Evolutionary conservation across 2,797 vertebrate species (phyloP).

Genomic region (Pipistrellus pygmaeus): DNA sequence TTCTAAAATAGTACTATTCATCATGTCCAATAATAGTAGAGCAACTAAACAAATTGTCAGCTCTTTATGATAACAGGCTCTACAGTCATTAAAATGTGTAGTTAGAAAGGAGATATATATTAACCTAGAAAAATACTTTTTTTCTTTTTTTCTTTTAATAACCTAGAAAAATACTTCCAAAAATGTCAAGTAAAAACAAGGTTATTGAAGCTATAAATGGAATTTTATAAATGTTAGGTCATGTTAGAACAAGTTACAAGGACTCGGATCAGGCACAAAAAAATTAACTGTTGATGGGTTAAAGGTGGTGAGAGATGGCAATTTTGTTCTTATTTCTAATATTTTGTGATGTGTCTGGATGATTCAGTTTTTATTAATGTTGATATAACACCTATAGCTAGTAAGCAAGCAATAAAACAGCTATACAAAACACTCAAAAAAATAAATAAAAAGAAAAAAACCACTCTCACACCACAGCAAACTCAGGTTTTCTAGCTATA

Average conservation of each 20-base stretch:
- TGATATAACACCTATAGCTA: background rate
- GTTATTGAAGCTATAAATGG: background rate
- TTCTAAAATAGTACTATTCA: background rate
- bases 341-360: constrained; percentile 14
- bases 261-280: background rate
- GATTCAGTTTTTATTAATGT: background rate
- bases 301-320: background rate
- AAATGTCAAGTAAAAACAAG: constrained; percentile 18
- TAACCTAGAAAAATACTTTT: too few relatives aligned
- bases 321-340: constrained; percentile 30
- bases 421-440: background rate
- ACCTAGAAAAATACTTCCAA: constrained; percentile 32
- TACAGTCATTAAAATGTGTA: background rate
- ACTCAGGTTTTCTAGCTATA: background rate
- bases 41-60: constrained; percentile 6
- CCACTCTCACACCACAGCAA: background rate
- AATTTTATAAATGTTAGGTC: constrained; percentile 38
- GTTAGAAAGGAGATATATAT: background rate
- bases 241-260: background rate
- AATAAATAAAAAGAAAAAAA: background rate
- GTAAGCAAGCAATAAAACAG: constrained; percentile 5
- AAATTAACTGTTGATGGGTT: background rate
- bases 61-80: constrained; percentile 3
- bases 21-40: background rate
- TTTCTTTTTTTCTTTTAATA: too few relatives aligned